A percentile compares a stretch with the other conserved stretches of the same genome.
phyloP scores from a whole-genome alignment of 2,113 vertebrate genomes.

The Callocephalon fimbriatum region DNA sequence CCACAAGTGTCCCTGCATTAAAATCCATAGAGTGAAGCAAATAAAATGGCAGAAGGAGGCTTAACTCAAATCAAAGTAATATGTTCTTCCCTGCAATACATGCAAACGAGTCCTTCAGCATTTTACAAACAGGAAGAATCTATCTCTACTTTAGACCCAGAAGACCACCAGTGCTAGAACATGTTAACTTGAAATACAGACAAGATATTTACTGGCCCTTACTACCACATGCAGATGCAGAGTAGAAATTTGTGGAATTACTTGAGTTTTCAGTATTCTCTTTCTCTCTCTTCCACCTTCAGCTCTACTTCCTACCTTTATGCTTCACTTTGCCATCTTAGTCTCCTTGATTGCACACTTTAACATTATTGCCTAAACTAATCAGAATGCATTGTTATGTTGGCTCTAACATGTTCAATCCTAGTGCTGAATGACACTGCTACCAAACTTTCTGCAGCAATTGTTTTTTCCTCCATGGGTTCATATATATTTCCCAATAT shows the following conservation, averaged over 20 bases:
- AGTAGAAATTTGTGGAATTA: background rate
- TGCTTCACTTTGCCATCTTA: background rate
- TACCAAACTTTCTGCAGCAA: background rate
- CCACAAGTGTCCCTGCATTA: background rate
- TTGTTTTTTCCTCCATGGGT: background rate
- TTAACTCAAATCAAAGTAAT: background rate
- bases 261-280: background rate
- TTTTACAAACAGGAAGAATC: background rate
- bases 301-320: background rate
- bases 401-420: background rate
- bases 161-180: background rate
- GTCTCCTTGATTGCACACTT: background rate
- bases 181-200: background rate
- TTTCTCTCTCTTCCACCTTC: background rate
- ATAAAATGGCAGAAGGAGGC: background rate
- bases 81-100: background rate
- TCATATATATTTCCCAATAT: background rate
- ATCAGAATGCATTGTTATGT: fast-evolving
- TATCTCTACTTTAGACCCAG: background rate
- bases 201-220: background rate
- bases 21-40: background rate
- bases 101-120: background rate
- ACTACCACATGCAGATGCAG: fast-evolving
- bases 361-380: background rate
- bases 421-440: background rate